A percentile compares a stretch with the other conserved stretches of the same genome.
Evolutionary conservation across 35 echinoderm and acorn worm species (phyloP).

Genomic region (Apostichopus parvimensis): DNA sequence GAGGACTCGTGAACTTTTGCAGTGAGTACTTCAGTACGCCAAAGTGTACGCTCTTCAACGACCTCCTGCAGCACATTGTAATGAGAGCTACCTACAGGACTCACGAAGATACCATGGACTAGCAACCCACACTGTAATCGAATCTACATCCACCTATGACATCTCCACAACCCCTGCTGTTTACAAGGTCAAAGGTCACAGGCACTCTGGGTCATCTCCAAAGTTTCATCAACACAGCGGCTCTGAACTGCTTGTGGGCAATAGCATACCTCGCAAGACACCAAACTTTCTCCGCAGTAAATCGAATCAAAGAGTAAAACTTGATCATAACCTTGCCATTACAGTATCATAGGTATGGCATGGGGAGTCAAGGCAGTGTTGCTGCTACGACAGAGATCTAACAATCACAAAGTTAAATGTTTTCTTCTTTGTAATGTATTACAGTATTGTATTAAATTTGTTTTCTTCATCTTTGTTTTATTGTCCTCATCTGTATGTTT

Average conservation of each 20-base stretch:
- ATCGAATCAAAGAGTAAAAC: neutral
- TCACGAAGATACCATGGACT: neutral
- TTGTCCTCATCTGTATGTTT: no score
- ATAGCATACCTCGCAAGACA: neutral
- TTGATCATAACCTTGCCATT: no score
- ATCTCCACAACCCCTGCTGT: slow-evolving; percentile 23
- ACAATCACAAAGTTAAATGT: no score
- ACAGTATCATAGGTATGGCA: no score
- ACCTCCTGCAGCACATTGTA: slow-evolving; percentile 4
- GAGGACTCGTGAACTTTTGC: no score
- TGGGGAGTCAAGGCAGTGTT: no score
- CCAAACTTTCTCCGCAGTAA: neutral
- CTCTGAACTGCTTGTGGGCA: slow-evolving; percentile 12
- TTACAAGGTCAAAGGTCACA: slow-evolving; percentile 21
- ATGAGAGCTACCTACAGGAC: neutral
- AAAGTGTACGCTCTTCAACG: neutral
- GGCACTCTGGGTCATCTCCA: slow-evolving; percentile 1
- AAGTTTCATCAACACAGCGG: neutral
- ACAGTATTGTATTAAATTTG: no score
- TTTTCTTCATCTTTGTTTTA: no score
- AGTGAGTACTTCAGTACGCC: no score
- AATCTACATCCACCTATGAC: slow-evolving; percentile 33
- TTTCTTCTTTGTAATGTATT: no score
- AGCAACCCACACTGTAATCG: slow-evolving; percentile 18
- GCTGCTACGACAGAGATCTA: no score